Conservation (phyloP, 2,113 vertebrate genomes). For the Natator depressus region DNA sequence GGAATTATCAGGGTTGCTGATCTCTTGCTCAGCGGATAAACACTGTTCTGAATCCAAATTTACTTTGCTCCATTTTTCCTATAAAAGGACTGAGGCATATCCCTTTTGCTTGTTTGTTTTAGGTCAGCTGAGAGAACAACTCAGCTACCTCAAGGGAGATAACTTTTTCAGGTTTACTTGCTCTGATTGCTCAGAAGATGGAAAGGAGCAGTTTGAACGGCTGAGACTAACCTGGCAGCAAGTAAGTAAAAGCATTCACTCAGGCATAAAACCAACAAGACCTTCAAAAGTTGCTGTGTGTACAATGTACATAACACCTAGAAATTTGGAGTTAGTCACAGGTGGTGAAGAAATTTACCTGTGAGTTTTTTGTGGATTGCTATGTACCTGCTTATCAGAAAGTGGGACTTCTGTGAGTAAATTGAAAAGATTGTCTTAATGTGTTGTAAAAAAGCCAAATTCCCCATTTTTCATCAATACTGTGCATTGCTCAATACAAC, state of each 20-base stretch:
- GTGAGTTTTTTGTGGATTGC: slow-evolving; percentile 1
- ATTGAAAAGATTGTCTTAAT: background rate
- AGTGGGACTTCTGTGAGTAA: slow-evolving; percentile 1
- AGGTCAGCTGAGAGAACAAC: slow-evolving; percentile 92
- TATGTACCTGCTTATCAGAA: background rate
- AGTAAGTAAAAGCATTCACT: slow-evolving; percentile 70
- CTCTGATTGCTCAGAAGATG: slow-evolving; percentile 89
- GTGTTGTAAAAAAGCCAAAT: background rate
- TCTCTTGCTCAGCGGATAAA: background rate
- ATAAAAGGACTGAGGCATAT: background rate
- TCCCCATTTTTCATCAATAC: background rate
- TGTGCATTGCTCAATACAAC: background rate
- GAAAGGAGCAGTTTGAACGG: slow-evolving; percentile 94
- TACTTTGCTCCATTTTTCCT: background rate
- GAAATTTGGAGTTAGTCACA: background rate
- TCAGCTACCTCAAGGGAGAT: slow-evolving; percentile 97
- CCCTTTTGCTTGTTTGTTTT: slow-evolving; percentile 50
- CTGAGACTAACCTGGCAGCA: slow-evolving; percentile 97
- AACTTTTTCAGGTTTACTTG: slow-evolving; percentile 98
- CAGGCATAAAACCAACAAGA: background rate
- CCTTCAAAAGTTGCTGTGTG: background rate
- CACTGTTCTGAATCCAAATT: background rate
- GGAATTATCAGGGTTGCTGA: background rate
- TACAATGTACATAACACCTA: background rate
- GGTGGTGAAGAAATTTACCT: background rate